Evolutionary conservation across 2,888 invertebrate species (phyloP).

Genomic region (Deroplatys truncata): DNA sequence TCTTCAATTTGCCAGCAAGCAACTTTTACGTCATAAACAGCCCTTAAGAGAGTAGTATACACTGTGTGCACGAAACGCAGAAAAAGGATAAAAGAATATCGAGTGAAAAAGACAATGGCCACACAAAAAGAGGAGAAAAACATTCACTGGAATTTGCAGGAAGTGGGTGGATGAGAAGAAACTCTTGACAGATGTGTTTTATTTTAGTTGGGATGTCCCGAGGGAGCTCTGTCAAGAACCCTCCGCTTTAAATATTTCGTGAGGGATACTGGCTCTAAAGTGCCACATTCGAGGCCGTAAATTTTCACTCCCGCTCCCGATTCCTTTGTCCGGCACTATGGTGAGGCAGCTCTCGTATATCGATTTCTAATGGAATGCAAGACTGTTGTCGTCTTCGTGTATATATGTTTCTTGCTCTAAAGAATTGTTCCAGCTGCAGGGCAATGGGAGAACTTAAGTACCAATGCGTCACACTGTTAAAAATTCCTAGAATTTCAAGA

Average conservation of each 20-base stretch:
- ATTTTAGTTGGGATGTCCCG: background rate
- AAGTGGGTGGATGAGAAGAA: background rate
- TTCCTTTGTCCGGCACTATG: background rate
- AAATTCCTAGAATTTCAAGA: too few relatives aligned
- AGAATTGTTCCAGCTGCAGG: too few relatives aligned
- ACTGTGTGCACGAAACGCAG: background rate
- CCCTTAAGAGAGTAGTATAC: background rate
- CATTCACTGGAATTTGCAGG: background rate
- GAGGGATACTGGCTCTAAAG: background rate
- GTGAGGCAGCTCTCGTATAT: background rate
- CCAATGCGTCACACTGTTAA: too few relatives aligned
- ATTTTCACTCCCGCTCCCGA: background rate
- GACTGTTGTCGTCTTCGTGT: background rate
- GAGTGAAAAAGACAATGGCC: background rate
- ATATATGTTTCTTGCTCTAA: background rate
- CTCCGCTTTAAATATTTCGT: background rate
- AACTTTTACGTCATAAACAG: background rate
- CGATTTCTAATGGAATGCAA: background rate
- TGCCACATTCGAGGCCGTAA: background rate
- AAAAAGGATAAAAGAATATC: background rate
- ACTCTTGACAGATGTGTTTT: background rate
- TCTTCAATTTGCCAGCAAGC: background rate
- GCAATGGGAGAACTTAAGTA: too few relatives aligned
- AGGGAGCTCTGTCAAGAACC: background rate
- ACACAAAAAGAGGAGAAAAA: background rate